Conservation (phyloP, 2,113 vertebrate genomes). For the Caloenas nicobarica region DNA sequence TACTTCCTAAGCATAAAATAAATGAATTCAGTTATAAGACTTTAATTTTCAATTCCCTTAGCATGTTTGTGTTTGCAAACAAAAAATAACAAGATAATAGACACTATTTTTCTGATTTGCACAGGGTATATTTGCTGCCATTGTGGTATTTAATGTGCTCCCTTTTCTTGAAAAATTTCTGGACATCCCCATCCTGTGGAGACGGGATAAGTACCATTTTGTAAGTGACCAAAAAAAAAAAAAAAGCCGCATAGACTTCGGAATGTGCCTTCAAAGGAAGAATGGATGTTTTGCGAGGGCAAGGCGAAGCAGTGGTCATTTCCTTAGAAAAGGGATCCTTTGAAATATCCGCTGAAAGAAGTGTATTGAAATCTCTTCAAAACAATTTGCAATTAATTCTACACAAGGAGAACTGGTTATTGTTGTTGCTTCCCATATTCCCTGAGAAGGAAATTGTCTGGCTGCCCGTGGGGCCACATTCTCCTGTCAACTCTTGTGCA, state of each 20-base stretch:
- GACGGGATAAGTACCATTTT: conserved; percentile 53
- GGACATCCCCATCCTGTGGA: conserved; percentile 65
- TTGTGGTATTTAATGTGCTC: conserved; percentile 63
- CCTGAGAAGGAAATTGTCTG: background rate
- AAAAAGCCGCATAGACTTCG: background rate
- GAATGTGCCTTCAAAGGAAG: background rate
- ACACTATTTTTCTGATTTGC: background rate
- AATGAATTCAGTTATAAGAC: background rate
- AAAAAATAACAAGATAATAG: background rate
- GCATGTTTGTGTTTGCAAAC: background rate
- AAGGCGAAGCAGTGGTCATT: background rate
- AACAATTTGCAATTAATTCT: background rate
- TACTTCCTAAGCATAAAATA: background rate
- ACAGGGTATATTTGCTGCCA: conserved; percentile 65
- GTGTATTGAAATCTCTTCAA: background rate
- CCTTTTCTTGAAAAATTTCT: conserved; percentile 60
- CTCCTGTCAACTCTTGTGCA: background rate
- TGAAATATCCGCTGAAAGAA: background rate
- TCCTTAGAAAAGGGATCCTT: background rate
- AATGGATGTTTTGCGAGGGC: background rate
- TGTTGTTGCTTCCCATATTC: background rate
- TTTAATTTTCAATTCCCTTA: background rate
- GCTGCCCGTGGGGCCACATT: background rate
- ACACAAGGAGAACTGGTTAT: background rate
- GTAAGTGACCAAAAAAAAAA: conserved; percentile 55